phyloP scores from a whole-genome alignment of 1,140 invertebrate species.

The Ceratitis capitata region DNA sequence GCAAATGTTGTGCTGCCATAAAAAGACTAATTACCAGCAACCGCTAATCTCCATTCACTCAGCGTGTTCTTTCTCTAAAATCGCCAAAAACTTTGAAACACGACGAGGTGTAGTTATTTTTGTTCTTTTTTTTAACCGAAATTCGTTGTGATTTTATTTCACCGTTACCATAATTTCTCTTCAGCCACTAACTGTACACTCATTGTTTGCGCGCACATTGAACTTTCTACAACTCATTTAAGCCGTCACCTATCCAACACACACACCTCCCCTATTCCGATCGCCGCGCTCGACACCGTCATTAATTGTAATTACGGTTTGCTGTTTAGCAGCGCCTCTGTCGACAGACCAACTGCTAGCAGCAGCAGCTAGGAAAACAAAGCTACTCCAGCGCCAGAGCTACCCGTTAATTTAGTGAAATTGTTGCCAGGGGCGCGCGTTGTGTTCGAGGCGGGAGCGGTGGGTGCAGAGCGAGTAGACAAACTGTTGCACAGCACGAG shows the following conservation, averaged over 20 bases:
- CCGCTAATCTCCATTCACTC: background rate
- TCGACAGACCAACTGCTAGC: background rate
- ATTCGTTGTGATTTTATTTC: background rate
- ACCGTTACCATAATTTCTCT: background rate
- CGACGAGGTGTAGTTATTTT: background rate
- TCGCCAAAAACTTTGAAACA: background rate
- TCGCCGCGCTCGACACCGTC: constrained; percentile 2
- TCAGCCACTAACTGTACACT: too few relatives aligned
- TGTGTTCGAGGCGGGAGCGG: background rate
- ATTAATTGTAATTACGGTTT: constrained; percentile 31
- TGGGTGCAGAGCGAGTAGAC: fast-evolving
- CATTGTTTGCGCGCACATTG: constrained; percentile 11
- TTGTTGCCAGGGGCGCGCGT: background rate
- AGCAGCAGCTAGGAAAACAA: background rate
- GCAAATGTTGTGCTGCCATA: background rate
- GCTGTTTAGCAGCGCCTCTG: background rate
- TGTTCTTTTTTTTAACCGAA: background rate
- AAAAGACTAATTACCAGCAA: background rate
- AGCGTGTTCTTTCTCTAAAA: background rate
- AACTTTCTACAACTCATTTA: constrained; percentile 29
- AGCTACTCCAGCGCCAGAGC: background rate
- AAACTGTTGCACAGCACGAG: constrained; percentile 27
- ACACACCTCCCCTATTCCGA: too few relatives aligned
- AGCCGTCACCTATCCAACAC: background rate
- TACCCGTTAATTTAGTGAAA: background rate